Evolutionary conservation across 2,888 invertebrate species (phyloP).

Genomic region (Ornithoptera alexandrae): DNA sequence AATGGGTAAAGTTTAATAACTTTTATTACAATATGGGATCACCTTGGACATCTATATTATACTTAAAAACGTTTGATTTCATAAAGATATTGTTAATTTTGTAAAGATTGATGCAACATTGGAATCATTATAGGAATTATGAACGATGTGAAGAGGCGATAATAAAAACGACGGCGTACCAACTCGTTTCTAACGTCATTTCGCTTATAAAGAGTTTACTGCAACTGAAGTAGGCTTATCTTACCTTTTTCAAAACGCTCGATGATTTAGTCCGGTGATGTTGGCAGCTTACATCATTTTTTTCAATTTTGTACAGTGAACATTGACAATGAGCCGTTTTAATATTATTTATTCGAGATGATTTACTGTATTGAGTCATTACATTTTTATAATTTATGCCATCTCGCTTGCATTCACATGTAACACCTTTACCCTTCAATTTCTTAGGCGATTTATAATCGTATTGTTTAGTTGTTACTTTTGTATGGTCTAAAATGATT

Average conservation of each 20-base stretch:
- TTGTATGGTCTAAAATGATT: slow-evolving; percentile 3
- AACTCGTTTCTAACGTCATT: too few relatives aligned
- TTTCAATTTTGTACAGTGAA: slow-evolving; percentile 4
- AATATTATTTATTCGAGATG: background rate
- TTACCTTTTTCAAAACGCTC: slow-evolving; percentile 10
- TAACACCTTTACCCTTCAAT: background rate
- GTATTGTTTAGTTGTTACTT: slow-evolving; percentile 4
- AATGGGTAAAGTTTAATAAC: too few relatives aligned
- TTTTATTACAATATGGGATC: too few relatives aligned
- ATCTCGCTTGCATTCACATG: slow-evolving; percentile 37
- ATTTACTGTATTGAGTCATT: slow-evolving; percentile 1
- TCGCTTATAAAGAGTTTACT: too few relatives aligned
- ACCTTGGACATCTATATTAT: too few relatives aligned
- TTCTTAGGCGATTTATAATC: slow-evolving; percentile 2
- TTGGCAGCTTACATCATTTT: slow-evolving; percentile 12
- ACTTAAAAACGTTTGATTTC: too few relatives aligned
- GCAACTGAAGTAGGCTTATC: background rate
- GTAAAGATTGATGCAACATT: too few relatives aligned
- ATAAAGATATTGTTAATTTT: too few relatives aligned
- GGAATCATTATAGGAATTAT: too few relatives aligned
- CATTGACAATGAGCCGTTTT: slow-evolving; percentile 9
- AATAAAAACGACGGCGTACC: too few relatives aligned
- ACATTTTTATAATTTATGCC: background rate
- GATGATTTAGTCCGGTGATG: slow-evolving; percentile 23
- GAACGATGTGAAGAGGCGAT: too few relatives aligned